These are phyloP conservation scores for Leucopternis melanops DNA, from an alignment of 2,113 vertebrate species.

Conservation along the genomic window DNA sequence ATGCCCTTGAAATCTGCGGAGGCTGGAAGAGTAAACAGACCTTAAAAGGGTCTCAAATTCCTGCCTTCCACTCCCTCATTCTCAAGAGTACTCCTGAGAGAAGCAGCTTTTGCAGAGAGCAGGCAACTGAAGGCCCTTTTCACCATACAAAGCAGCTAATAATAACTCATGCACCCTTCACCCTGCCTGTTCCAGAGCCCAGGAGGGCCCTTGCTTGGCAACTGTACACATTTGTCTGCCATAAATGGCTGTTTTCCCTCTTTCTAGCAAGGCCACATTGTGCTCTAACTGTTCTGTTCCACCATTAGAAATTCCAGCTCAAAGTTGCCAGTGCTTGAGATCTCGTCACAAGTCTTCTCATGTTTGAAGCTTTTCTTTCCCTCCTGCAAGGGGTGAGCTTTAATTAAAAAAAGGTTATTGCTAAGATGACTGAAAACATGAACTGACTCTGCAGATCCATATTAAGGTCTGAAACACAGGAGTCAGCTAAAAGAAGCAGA, in stretches of 20 bases:
- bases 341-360: background rate
- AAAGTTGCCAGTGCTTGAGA: background rate
- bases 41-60: conserved; percentile 22
- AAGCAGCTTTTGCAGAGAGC: background rate
- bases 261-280: background rate
- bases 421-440: background rate
- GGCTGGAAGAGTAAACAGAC: conserved; percentile 27
- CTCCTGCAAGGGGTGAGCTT: background rate
- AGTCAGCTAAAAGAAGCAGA: background rate
- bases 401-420: background rate
- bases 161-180: background rate
- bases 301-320: background rate
- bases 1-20: background rate
- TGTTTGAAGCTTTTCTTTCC: background rate
- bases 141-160: background rate
- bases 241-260: background rate
- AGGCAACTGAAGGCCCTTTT: background rate
- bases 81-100: background rate
- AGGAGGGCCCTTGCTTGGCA: background rate
- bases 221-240: background rate
- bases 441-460: background rate
- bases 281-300: background rate
- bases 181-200: background rate
- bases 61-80: background rate
- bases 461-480: background rate